Evolutionary conservation across 2,797 vertebrate genomes (phyloP).

Genomic region (Apogon hyalosoma): DNA sequence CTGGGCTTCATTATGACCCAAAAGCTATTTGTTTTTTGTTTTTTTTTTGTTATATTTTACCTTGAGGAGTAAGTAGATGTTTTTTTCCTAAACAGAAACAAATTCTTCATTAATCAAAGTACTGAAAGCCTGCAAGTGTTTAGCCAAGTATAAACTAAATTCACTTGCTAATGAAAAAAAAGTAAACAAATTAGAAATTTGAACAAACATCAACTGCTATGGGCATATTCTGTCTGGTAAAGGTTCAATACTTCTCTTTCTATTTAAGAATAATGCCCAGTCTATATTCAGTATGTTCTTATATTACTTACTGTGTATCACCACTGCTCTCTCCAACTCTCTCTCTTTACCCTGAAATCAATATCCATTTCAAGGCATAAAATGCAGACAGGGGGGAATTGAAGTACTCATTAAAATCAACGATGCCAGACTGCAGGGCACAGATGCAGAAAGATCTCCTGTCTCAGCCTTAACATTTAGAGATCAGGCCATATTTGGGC

Average conservation of each 20-base stretch:
- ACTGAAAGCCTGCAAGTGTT: too few species aligned
- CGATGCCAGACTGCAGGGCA: conserved; percentile 41
- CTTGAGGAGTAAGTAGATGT: too few species aligned
- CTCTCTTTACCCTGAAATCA: conserved; percentile 38
- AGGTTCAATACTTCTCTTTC: background rate
- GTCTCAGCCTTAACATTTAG: conserved; percentile 20
- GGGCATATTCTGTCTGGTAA: background rate
- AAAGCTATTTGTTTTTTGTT: too few species aligned
- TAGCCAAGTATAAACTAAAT: too few species aligned
- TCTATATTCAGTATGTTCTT: conserved; percentile 10
- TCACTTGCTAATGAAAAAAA: too few species aligned
- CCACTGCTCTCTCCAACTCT: conserved; percentile 4
- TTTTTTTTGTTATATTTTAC: too few species aligned
- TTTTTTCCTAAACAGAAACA: too few species aligned
- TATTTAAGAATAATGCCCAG: conserved; percentile 23
- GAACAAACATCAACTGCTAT: background rate
- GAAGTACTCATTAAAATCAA: conserved; percentile 63
- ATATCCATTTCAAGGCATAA: conserved; percentile 67
- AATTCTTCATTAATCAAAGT: too few species aligned
- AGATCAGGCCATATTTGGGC: conserved; percentile 1
- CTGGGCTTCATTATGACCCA: too few species aligned
- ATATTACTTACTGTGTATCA: conserved; percentile 24
- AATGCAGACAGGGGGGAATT: conserved; percentile 15
- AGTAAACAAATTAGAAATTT: too few species aligned
- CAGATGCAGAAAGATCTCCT: conserved; percentile 10